Evolutionary conservation across 2,113 vertebrate species (phyloP), one percentile per base, ranked within the genome.

Genomic region (Pyxicephalus adspersus): DNA sequence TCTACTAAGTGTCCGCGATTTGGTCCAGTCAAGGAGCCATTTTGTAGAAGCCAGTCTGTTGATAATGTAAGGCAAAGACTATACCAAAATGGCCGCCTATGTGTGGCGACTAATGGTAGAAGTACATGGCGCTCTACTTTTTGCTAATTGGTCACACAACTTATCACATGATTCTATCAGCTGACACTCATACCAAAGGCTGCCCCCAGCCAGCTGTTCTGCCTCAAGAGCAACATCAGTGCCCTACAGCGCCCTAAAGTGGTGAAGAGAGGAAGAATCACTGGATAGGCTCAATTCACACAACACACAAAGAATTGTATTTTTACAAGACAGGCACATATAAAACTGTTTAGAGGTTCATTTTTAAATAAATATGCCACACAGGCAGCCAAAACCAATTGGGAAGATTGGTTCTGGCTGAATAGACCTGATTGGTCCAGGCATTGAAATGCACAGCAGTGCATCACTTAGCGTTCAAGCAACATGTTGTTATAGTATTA

Each of bases 131-230:
- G 54, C 54, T 55, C 71, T 74, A 3, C n/a, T 74, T 29, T 25
- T 29, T 6, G 54, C 11, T 54, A 55, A 15, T 15, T 2, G 6
- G 20, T 19, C 64, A 70, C 25, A 58, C 29, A 58, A n/a, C 6
- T 13, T 16, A 23, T 82, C 80, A 82, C 71, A 73, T 82, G 80
- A 82, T 18, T 34, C 15, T 38, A 19, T 82, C 80, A 82, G 80
- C 80, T 82, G 80, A 82, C 52, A 26, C 22, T 26, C 54, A 23
- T 31, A 20, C 3, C 54, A 28, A 74, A 54, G 54, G 28, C 64
- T 22, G 29, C 0, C 1, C 58, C 18, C 34, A 68, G 45, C 67
- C 67, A 70, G 67, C 50, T 70, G 67, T 70, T 60, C 58, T 54
- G 54, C 52, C 52, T 9, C 70, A 34, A 17, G 70, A 52, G 70